These are phyloP conservation scores for Pteronura brasiliensis DNA, from an alignment of 2,113 vertebrate genomes.

Conservation along the genomic window DNA sequence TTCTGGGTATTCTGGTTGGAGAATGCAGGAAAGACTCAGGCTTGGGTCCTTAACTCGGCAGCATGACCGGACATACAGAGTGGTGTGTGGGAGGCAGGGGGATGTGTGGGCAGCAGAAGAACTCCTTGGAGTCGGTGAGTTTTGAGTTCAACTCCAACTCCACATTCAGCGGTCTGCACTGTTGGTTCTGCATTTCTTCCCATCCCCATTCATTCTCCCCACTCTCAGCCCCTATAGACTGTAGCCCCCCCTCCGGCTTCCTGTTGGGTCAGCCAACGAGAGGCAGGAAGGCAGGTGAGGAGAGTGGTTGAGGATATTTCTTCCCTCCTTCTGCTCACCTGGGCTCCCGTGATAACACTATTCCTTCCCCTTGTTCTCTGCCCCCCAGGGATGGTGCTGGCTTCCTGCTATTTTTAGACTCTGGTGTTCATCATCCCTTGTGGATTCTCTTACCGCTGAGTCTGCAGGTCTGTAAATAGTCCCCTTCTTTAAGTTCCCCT, in stretches of 20 bases:
- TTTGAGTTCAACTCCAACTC: neutral
- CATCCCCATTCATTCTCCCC: neutral
- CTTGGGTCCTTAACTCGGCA: neutral
- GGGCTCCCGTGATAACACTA: neutral
- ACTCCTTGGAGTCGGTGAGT: neutral
- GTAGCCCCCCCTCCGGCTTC: neutral
- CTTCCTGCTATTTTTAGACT: neutral
- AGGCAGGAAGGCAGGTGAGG: neutral
- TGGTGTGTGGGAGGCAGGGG: neutral
- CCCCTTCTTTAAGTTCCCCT: neutral
- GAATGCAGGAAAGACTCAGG: neutral
- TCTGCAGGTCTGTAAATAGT: neutral
- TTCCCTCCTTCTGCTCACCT: neutral
- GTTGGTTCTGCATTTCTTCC: neutral
- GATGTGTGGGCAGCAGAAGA: no score
- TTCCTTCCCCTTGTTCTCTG: neutral
- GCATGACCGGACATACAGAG: no score
- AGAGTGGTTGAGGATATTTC: neutral
- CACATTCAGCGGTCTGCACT: neutral
- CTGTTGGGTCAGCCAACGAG: neutral
- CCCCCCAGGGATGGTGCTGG: no score
- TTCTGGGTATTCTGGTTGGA: neutral
- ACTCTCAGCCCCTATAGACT: neutral
- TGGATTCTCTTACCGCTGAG: neutral
- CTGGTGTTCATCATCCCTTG: neutral